These are phyloP conservation scores for Nasonia vitripennis DNA, from an alignment of 1,140 invertebrate genomes.

Conservation along the genomic window DNA sequence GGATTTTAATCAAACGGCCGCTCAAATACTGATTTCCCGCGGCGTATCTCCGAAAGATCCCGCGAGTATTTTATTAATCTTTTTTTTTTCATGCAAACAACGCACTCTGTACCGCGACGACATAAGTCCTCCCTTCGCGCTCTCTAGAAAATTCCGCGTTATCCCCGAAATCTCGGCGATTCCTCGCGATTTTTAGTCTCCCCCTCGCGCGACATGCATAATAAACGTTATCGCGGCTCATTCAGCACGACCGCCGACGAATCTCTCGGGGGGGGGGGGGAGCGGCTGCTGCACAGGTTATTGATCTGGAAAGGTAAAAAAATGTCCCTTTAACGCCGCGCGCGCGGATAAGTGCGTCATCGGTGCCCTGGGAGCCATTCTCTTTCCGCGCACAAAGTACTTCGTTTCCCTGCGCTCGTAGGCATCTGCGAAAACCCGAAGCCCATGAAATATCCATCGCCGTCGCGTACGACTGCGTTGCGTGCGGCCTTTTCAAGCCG, in stretches of 20 bases:
- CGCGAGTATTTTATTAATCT: too few relatives aligned
- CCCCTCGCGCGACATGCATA: slow-evolving; percentile 14
- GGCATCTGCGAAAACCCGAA: slow-evolving; percentile 22
- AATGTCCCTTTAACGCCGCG: slow-evolving; percentile 12
- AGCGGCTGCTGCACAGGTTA: background rate
- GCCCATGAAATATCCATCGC: slow-evolving; percentile 60
- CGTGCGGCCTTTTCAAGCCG: slow-evolving; percentile 44
- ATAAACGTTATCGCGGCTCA: slow-evolving; percentile 36
- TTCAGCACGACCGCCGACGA: slow-evolving; percentile 16
- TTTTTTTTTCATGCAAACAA: too few relatives aligned
- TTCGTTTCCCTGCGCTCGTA: slow-evolving; percentile 7
- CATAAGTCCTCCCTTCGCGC: too few relatives aligned
- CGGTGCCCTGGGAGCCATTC: slow-evolving; percentile 27
- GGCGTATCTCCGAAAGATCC: too few relatives aligned
- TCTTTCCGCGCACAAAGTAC: slow-evolving; percentile 37
- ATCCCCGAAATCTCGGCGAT: background rate
- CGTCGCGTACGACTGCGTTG: background rate
- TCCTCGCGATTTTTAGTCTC: slow-evolving; percentile 28
- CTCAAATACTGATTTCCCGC: too few relatives aligned
- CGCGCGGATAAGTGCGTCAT: slow-evolving; percentile 40
- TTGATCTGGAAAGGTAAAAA: slow-evolving; percentile 36
- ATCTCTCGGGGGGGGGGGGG: background rate
- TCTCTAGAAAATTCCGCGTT: background rate
- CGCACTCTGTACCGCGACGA: too few relatives aligned
- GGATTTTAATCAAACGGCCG: too few relatives aligned